Conservation (phyloP, 2,113 vertebrate genomes). For the Alligator sinensis region DNA sequence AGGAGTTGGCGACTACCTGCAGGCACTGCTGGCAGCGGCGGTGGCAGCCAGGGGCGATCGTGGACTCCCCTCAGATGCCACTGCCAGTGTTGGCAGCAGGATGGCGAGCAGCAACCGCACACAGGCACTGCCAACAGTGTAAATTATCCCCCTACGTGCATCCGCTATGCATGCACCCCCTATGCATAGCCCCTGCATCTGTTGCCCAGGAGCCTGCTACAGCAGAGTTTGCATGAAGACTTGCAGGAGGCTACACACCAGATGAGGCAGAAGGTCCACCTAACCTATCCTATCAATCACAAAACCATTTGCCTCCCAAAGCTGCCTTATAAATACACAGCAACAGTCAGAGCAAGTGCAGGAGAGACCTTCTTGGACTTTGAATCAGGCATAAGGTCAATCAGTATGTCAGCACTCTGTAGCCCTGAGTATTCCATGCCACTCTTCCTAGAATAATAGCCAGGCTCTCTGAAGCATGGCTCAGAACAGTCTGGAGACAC, state of each 20-base stretch:
- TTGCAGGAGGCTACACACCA: neutral
- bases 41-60: too few relatives aligned
- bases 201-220: neutral
- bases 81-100: too few relatives aligned
- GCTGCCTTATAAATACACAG: neutral
- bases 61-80: too few relatives aligned
- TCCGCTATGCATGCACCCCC: too few relatives aligned
- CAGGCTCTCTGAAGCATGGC: too few relatives aligned
- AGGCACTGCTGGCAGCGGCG: too few relatives aligned
- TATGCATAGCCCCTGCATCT: neutral
- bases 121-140: too few relatives aligned
- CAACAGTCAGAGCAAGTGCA: neutral
- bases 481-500: too few relatives aligned
- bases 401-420: neutral
- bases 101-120: too few relatives aligned
- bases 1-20: too few relatives aligned
- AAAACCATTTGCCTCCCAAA: neutral
- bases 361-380: neutral
- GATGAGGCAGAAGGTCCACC: neutral
- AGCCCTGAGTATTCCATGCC: neutral
- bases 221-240: neutral
- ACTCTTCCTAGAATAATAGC: too few relatives aligned
- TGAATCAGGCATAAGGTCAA: neutral
- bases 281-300: neutral
- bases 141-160: too few relatives aligned